These are phyloP conservation scores for Odobenus rosmarus DNA, from an alignment of 2,113 vertebrate genomes.

Conservation along the genomic window DNA sequence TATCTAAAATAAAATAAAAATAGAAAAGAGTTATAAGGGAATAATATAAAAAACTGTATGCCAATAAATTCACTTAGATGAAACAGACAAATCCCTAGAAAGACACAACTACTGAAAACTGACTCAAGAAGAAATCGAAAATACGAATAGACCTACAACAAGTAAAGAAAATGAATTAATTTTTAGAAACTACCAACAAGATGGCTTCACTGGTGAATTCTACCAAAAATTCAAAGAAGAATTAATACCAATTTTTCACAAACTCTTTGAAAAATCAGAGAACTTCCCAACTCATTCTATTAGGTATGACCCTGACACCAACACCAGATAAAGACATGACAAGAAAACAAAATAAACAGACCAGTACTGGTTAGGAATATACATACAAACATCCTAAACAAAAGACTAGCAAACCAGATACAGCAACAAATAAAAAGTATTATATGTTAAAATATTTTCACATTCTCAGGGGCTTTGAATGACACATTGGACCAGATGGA, in stretches of 20 bases:
- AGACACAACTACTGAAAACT: background rate
- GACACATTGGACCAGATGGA: too few species aligned
- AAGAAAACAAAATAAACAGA: background rate
- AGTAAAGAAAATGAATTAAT: background rate
- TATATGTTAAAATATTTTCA: background rate
- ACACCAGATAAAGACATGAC: background rate
- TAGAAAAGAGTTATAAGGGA: background rate
- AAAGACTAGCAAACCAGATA: background rate
- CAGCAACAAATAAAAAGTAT: background rate
- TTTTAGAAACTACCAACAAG: background rate
- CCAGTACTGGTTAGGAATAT: background rate
- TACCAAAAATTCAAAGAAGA: background rate
- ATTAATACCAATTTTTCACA: background rate
- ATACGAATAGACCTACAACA: background rate
- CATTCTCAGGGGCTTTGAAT: background rate
- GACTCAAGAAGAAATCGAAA: background rate
- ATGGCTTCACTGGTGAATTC: background rate
- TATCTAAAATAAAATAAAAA: background rate
- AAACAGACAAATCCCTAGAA: background rate
- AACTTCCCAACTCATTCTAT: background rate
- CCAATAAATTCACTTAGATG: background rate
- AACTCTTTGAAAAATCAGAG: background rate
- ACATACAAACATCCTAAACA: background rate
- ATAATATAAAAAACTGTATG: background rate
- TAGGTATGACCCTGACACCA: background rate